Evolutionary conservation across 2,113 vertebrate genomes (phyloP), one percentile per base, ranked within the genome.

Genomic region (Tachysurus vachellii): DNA sequence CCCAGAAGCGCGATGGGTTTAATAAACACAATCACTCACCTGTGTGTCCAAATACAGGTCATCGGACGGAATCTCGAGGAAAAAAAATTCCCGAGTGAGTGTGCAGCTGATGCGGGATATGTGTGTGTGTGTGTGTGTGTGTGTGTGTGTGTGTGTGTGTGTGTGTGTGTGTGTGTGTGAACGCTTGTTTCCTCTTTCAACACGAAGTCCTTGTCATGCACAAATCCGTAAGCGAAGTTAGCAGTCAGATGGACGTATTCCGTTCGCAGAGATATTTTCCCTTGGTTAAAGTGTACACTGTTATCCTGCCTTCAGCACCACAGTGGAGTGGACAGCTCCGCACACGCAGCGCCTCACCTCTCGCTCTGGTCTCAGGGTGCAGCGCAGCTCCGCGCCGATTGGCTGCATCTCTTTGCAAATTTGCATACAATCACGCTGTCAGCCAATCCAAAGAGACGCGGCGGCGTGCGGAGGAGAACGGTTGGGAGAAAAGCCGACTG

Each of bases 231-330:
- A 90, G 88, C 82, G 91, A 94, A 93, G 91, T 94, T 94, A 91
- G 79, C 82, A 80, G 83, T 80, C 62, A 79, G 57, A 75, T 81
- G 59, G 80, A 87, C 88, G 90, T 92, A 93, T 93, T 94, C 92
- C 87, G 88, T 88, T 88, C 54, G 80, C 19, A 90, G 88, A 89
- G 88, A 75, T 26, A 66, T 64, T 0, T 80, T 57, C 31, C 80
- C 85, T 36, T 28, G 71, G 26, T 62, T 62, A 9, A 79, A 31
- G 66, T 66, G 19, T 11, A 11, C 50, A 13, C 68, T 44, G 83
- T 57, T 80, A 68, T 85, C 82, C 73, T 80, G 82, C 89, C 94
- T 94, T 95, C 95, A 96, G 95, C 93, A 96, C 94, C 93, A 88
- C 89, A 28, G 87, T 75, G 28, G 28, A 93, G 89, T 89, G 94